phyloP scores from a whole-genome alignment of 2,113 vertebrate genomes.

The Miniopterus natalensis region DNA sequence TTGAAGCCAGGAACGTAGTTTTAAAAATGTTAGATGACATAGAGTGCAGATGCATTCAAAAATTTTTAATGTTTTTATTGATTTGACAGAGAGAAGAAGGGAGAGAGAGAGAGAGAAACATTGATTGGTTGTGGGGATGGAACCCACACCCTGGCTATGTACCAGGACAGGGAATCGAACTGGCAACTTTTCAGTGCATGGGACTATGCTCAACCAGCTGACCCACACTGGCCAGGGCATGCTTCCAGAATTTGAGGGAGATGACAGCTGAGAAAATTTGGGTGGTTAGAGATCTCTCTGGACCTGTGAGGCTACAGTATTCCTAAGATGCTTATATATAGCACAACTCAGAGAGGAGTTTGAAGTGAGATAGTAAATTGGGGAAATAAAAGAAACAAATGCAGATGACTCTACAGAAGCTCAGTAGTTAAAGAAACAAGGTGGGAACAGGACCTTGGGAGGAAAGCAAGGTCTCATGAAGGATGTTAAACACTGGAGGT shows the following conservation, averaged over 20 bases:
- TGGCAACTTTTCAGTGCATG: not conserved
- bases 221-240: not conserved
- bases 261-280: not conserved
- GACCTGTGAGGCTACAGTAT: too few species aligned
- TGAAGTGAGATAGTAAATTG: not conserved
- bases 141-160: not conserved
- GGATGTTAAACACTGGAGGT: too few species aligned
- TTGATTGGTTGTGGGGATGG: not conserved
- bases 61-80: too few species aligned
- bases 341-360: not conserved
- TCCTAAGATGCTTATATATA: not conserved
- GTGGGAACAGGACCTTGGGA: not conserved
- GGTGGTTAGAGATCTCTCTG: not conserved
- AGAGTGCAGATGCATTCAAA: not conserved
- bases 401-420: not conserved
- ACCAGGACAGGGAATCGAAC: not conserved
- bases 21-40: not conserved
- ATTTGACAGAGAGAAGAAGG: too few species aligned
- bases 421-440: not conserved
- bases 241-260: not conserved
- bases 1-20: not conserved
- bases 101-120: too few species aligned
- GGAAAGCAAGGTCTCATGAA: not conserved
- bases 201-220: not conserved
- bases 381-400: not conserved